phyloP scores from a whole-genome alignment of 2,113 vertebrate genomes.

The Pseudonaja textilis region DNA sequence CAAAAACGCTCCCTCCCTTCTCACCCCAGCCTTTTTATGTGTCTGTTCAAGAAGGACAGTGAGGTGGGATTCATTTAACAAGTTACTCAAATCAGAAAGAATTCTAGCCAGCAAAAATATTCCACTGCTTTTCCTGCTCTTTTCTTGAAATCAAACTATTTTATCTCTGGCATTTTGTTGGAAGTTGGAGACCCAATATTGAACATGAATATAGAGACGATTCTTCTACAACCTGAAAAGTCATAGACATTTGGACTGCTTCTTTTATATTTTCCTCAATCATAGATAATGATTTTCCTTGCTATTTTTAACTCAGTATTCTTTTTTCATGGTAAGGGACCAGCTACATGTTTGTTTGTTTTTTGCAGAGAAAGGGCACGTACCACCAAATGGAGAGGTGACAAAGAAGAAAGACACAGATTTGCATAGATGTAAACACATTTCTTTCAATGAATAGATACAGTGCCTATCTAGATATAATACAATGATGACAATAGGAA shows the following conservation, averaged over 20 bases:
- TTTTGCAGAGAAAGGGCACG: background rate
- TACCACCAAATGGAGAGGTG: background rate
- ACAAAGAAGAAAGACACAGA: background rate
- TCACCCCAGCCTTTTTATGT: background rate
- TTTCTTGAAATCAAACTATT: background rate
- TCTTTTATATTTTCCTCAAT: background rate
- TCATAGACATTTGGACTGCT: background rate
- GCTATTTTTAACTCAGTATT: background rate
- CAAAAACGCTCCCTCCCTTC: background rate
- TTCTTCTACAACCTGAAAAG: background rate
- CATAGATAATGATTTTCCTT: background rate
- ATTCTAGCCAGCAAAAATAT: background rate
- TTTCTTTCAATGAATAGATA: background rate
- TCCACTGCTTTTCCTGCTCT: background rate
- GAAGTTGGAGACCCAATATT: background rate
- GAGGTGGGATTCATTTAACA: conserved; percentile 13
- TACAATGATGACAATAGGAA: background rate
- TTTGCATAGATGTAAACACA: background rate
- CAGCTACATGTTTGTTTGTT: too few species aligned
- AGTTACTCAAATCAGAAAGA: conserved; percentile 1
- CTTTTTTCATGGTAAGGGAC: background rate
- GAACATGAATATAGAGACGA: background rate
- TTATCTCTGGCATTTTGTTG: background rate
- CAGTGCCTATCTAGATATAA: background rate
- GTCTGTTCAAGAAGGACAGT: background rate